phyloP scores from a whole-genome alignment of 2,888 invertebrate genomes.

The Ornithoptera alexandrae region DNA sequence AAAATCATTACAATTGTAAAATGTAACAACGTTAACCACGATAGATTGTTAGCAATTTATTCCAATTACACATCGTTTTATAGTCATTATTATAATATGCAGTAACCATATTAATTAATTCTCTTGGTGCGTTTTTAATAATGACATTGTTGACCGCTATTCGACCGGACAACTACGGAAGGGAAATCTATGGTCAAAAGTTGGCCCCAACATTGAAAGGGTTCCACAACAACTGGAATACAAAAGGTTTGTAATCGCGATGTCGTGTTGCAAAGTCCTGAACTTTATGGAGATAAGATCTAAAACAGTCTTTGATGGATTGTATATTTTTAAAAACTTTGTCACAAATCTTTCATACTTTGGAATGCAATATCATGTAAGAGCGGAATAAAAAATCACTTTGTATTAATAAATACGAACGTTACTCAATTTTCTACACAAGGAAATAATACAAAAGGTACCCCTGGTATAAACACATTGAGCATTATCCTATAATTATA shows the following conservation, averaged over 20 bases:
- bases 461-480: conserved; percentile 73
- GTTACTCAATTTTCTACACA: conserved; percentile 52
- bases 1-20: conserved; percentile 51
- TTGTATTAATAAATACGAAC: conserved; percentile 51
- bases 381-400: conserved; percentile 47
- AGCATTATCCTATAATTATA: conserved; percentile 73
- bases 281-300: conserved; percentile 55
- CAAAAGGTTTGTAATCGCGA: conserved; percentile 62
- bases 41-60: conserved; percentile 43
- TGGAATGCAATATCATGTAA: conserved; percentile 27
- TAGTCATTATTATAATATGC: conserved; percentile 59
- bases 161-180: conserved; percentile 39
- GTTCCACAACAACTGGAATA: conserved; percentile 68
- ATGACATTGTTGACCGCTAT: conserved; percentile 27
- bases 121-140: conserved; percentile 46
- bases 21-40: conserved; percentile 39
- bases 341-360: conserved; percentile 45
- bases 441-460: conserved; percentile 58
- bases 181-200: conserved; percentile 57
- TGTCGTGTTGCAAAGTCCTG: conserved; percentile 49
- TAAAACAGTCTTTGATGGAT: conserved; percentile 71
- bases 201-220: conserved; percentile 75
- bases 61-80: conserved; percentile 47
- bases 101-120: conserved; percentile 68
- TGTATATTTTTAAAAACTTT: conserved; percentile 66